Base-by-base conservation (phyloP, 1,140 invertebrate species). In the Rhizoglyphus robini region DNA sequence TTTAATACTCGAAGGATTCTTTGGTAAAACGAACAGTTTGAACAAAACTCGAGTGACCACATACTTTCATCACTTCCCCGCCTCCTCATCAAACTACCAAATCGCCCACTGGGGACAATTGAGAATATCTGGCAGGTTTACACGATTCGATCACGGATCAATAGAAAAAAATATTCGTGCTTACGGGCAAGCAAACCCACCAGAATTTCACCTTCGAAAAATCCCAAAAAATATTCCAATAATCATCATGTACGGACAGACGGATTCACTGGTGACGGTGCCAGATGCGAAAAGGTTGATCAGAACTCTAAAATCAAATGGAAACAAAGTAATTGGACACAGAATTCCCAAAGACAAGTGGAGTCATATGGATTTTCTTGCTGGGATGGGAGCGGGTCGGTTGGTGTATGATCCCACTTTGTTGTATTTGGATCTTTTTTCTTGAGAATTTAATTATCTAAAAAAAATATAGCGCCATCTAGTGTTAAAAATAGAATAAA, bases 301-400 rank as follows among this genome's bases (percentile, higher is more conserved):
- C 23, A 8, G 31, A 54, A 54, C 23, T 8, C 15, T 32, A 25
- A 54, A 32, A 27, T 54, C 23, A n/a, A n/a, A n/a, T n/a, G n/a
- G 31, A 20, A 23, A 54, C 51, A 54, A 8, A 11, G 15, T 66
- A 2, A 31, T 61, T 23, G 57, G 62, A 8, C 41, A 66, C 18
- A 18, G 5, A 1, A 20, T 66, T 11, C 57, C 65, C 2, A 4
- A 29, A 4, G 18, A 27, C 2, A 20, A 57, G 18, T 71, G 67
- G 46, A 70, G 70, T 66, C 70, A 71, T 65, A 30, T 71, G 13
- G 70, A 71, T 48, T 71, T 71, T 61, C 47, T 71, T n/a, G 69
- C 63, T 64, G 70, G 51, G 27, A 23, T 68, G 20, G 34, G 70
- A 54, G 67, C 70, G 5, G 66, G 63, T 32, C 65, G 59, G 36